Evolutionary conservation across 2,888 invertebrate genomes (phyloP).

Genomic region (Drosophila mulleri): DNA sequence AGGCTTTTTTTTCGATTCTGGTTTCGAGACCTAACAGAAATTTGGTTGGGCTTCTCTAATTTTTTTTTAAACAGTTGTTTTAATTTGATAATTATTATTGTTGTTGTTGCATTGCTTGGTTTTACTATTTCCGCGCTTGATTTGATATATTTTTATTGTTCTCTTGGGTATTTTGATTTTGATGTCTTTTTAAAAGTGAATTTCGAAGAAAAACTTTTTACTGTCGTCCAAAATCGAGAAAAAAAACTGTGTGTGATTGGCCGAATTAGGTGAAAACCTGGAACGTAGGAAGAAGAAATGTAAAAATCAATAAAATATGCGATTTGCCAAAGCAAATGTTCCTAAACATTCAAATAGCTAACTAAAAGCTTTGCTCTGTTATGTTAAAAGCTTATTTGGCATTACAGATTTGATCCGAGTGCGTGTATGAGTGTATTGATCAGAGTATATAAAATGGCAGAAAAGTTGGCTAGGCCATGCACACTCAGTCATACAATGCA

Average conservation of each 20-base stretch:
- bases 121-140: constrained; percentile 14
- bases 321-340: background rate
- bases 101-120: constrained; percentile 37
- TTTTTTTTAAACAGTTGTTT: constrained; percentile 8
- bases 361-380: background rate
- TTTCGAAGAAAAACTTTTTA: constrained; percentile 29
- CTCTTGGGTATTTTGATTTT: background rate
- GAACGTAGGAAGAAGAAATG: constrained; percentile 27
- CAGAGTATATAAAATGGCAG: constrained; percentile 8
- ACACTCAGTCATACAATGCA: background rate
- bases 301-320: constrained; percentile 6
- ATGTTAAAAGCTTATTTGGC: background rate
- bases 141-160: constrained; percentile 13
- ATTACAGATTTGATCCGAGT: background rate
- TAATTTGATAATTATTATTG: constrained; percentile 18
- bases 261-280: constrained; percentile 72
- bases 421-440: background rate
- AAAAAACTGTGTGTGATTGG: constrained; percentile 48
- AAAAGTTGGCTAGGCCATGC: constrained; percentile 10
- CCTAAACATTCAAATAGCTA: background rate
- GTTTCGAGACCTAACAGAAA: constrained; percentile 20
- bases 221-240: constrained; percentile 42
- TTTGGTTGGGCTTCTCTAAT: constrained; percentile 3
- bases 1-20: background rate
- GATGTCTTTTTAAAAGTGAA: constrained; percentile 15